Percentiles rank a stretch among this genome's conserved stretches.
These are phyloP conservation scores for Anomalospiza imberbis DNA, from an alignment of 2,797 vertebrate genomes.

Conservation along the genomic window DNA sequence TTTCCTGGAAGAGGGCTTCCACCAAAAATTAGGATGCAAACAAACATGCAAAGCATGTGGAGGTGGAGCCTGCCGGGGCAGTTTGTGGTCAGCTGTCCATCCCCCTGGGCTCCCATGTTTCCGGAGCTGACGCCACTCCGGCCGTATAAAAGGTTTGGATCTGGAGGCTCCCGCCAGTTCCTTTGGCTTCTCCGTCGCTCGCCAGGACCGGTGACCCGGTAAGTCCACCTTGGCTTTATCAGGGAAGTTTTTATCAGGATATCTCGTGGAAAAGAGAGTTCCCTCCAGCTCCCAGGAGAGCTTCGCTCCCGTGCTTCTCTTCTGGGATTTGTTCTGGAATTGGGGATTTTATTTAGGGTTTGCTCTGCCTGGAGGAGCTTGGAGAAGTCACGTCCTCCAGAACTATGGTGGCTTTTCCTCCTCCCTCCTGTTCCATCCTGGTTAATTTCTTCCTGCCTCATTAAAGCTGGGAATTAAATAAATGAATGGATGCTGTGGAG, in stretches of 20 bases:
- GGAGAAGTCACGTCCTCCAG: not conserved
- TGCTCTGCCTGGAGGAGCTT: not conserved
- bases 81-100: slow-evolving; percentile 39
- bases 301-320: not conserved
- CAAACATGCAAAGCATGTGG: slow-evolving; percentile 21
- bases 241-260: not conserved
- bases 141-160: slow-evolving; percentile 28
- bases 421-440: not conserved
- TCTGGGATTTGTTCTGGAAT: not conserved
- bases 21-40: not conserved
- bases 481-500: not conserved
- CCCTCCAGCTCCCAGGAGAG: accelerated
- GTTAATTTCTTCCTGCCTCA: not conserved
- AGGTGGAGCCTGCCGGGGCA: not conserved
- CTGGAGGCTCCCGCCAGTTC: not conserved
- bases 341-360: not conserved
- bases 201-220: not conserved
- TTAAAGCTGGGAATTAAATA: slow-evolving; percentile 6
- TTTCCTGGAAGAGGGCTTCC: not conserved
- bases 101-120: slow-evolving; percentile 46
- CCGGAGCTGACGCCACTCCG: slow-evolving; percentile 7
- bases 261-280: not conserved
- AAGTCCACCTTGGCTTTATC: not conserved
- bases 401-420: not conserved
- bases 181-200: not conserved